Percentiles rank a stretch among this genome's conserved stretches.
phyloP scores from a whole-genome alignment of 1,140 invertebrate genomes.

The Centruroides sculpturatus region DNA sequence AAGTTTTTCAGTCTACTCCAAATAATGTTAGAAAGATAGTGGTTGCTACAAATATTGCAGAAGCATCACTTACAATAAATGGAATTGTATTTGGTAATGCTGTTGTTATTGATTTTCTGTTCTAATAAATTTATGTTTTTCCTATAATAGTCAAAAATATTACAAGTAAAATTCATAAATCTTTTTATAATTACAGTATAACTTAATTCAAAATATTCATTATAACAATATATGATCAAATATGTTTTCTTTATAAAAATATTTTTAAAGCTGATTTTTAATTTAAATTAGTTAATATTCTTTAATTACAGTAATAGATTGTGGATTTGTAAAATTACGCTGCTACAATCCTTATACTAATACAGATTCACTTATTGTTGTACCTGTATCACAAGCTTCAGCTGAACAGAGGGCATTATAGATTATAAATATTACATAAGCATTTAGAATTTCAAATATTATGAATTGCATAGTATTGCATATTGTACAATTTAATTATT shows the following conservation, averaged over 20 bases:
- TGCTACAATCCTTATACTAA: constrained; percentile 73
- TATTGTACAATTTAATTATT: too few relatives aligned
- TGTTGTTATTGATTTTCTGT: background rate
- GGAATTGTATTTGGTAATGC: constrained; percentile 71
- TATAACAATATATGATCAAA: too few relatives aligned
- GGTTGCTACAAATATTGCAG: constrained; percentile 92
- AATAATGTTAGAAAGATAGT: constrained; percentile 73
- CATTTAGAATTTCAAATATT: too few relatives aligned
- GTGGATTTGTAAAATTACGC: constrained; percentile 91
- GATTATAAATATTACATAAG: too few relatives aligned
- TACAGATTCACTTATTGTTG: constrained; percentile 67
- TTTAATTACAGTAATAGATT: constrained; percentile 67
- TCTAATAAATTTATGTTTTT: background rate
- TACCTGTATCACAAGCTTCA: constrained; percentile 75
- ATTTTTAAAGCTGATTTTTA: too few relatives aligned
- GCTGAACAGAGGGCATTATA: constrained; percentile 66
- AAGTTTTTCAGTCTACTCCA: constrained; percentile 68
- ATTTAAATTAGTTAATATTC: constrained; percentile 4
- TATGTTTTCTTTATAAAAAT: too few relatives aligned
- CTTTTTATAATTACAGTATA: too few relatives aligned
- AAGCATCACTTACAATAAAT: constrained; percentile 83
- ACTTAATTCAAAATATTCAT: too few relatives aligned
- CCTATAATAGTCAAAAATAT: background rate
- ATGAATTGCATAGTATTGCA: too few relatives aligned
- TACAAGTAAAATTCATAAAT: too few relatives aligned